Conservation (phyloP, 2,888 invertebrate species). For the Hydriomena furcata region DNA sequence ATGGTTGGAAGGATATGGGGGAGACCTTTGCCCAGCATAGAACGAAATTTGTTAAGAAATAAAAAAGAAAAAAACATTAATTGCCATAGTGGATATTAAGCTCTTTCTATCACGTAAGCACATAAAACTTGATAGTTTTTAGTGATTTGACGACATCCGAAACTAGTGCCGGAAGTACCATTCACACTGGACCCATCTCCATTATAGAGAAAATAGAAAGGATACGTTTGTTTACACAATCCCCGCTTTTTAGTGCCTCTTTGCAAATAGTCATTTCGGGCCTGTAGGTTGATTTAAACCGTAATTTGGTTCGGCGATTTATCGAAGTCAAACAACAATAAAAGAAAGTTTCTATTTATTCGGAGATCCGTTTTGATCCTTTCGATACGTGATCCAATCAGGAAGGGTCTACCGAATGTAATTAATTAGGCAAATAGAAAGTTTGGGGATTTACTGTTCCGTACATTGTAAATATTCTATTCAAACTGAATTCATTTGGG, state of each 20-base stretch:
- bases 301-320: slow-evolving; percentile 47
- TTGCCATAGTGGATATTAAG: too few relatives aligned
- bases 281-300: slow-evolving; percentile 32
- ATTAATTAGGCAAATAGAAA: slow-evolving; percentile 63
- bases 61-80: too few relatives aligned
- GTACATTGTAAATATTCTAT: slow-evolving; percentile 28
- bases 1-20: too few relatives aligned
- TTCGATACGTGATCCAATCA: slow-evolving; percentile 77
- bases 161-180: too few relatives aligned
- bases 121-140: too few relatives aligned
- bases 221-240: background rate
- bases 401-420: slow-evolving; percentile 67
- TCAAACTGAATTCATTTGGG: slow-evolving; percentile 7
- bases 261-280: slow-evolving; percentile 11
- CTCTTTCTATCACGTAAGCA: too few relatives aligned
- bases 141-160: too few relatives aligned
- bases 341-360: slow-evolving; percentile 69
- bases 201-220: background rate
- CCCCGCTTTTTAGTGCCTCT: slow-evolving; percentile 1
- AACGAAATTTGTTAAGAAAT: too few relatives aligned
- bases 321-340: slow-evolving; percentile 58
- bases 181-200: too few relatives aligned
- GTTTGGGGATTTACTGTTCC: slow-evolving; percentile 23
- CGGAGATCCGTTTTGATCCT: slow-evolving; percentile 54
- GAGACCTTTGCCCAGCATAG: too few relatives aligned